A percentile compares a stretch with the other conserved stretches of the same genome.
These are phyloP conservation scores for Enteromius afrohamiltoni DNA, from an alignment of 2,797 vertebrate species.

Conservation along the genomic window DNA sequence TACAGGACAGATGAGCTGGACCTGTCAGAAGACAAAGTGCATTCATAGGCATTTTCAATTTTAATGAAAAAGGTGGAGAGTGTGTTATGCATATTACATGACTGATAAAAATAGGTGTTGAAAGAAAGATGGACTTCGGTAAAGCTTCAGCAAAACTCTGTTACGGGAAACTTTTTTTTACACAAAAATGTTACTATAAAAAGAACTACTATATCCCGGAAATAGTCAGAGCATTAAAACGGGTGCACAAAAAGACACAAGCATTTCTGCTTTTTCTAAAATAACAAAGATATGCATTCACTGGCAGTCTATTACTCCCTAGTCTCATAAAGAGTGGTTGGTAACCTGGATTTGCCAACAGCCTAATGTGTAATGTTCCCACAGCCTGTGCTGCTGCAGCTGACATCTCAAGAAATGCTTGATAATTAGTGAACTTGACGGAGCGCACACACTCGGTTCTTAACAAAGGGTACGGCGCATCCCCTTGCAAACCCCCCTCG, in stretches of 20 bases:
- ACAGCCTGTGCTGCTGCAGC: not conserved
- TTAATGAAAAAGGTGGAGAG: not conserved
- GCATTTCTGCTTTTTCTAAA: too few relatives aligned
- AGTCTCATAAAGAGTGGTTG: not conserved
- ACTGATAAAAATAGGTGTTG: constrained; percentile 16
- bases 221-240: not conserved
- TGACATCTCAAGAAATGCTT: constrained; percentile 13
- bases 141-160: not conserved
- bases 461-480: not conserved
- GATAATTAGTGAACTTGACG: constrained; percentile 38
- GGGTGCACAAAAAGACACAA: not conserved
- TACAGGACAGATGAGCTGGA: not conserved
- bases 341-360: not conserved
- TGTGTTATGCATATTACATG: constrained; percentile 19
- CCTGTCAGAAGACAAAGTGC: not conserved
- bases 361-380: not conserved
- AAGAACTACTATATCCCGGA: not conserved
- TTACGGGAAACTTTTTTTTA: not conserved
- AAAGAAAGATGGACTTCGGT: not conserved
- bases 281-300: too few relatives aligned
- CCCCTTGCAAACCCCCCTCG: not conserved
- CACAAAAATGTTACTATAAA: not conserved
- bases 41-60: not conserved
- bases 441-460: not conserved
- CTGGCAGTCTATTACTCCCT: not conserved